Conservation (phyloP, 2,797 vertebrate species). For the Neostethus bicornis region DNA sequence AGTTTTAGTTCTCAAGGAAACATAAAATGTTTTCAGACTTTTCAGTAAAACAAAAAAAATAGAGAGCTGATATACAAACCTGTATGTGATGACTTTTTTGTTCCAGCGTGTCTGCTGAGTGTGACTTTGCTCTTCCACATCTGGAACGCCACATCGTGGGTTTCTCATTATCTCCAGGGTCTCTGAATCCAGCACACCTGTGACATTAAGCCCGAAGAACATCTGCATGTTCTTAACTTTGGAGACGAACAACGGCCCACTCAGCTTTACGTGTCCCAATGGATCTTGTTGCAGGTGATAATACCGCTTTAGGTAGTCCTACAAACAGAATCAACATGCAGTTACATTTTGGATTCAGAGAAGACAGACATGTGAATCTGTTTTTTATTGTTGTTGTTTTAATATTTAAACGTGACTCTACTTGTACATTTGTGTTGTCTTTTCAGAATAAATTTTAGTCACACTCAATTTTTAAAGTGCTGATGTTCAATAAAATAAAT, state of each 20-base stretch:
- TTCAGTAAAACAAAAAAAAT: conserved; percentile 3
- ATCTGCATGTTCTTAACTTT: conserved; percentile 83
- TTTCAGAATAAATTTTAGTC: too few species aligned
- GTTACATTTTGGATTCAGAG: neutral
- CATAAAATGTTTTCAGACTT: conserved; percentile 3
- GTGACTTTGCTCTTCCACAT: conserved; percentile 76
- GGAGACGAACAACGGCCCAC: conserved; percentile 66
- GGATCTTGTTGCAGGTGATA: conserved; percentile 71
- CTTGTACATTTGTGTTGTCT: too few species aligned
- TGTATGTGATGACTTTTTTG: conserved; percentile 80
- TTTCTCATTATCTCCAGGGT: conserved; percentile 75
- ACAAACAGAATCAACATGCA: conserved; percentile 25
- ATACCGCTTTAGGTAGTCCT: conserved; percentile 79
- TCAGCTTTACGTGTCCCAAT: conserved; percentile 65
- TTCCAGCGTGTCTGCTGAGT: conserved; percentile 70
- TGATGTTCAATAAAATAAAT: neutral
- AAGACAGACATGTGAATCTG: neutral
- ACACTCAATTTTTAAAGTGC: too few species aligned
- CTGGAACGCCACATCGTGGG: conserved; percentile 81
- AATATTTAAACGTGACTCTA: neutral
- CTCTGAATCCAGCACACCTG: conserved; percentile 69
- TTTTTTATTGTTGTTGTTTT: neutral
- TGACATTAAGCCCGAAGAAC: conserved; percentile 80
- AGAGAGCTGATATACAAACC: conserved; percentile 55
- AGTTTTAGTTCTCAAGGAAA: neutral